Base-by-base conservation (phyloP, 1,140 invertebrate species). In the Nilaparvata lugens region DNA sequence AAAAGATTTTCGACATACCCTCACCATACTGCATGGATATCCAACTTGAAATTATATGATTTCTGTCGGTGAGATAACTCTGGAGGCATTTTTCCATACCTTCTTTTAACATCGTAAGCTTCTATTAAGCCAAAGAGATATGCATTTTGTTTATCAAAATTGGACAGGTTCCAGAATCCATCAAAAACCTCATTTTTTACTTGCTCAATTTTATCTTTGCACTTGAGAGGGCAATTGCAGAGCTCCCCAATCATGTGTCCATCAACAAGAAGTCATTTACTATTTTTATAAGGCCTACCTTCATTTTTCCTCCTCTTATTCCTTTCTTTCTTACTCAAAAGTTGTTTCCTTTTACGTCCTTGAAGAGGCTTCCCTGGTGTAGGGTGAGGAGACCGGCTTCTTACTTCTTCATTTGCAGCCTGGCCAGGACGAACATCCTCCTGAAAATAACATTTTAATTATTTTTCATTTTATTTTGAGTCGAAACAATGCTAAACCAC, bases 271-370 rank as follows among this genome's bases (percentile, higher is more conserved):
- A 7, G 2, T 9, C 52, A 5, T 53, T n/a, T 53, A 5, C 52
- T 53, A 23, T 53, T 23, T 19, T 16, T 56, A 31, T 56, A 56
- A 28, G 54, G 54, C 54, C 54, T 56, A 24, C 54, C 54, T 56
- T 56, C 54, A 56, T 56, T 56, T 56, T n/a, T 56, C 9, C 28
- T 56, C n/a, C n/a, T 31, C 25, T 56, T 24, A n/a, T 56, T 56
- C 40, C 18, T 62, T 62, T 64, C 74, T n/a, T n/a, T n/a, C n/a
- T n/a, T n/a, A n/a, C n/a, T n/a, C n/a, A n/a, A n/a, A n/a, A n/a
- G n/a, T n/a, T n/a, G n/a, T n/a, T n/a, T n/a, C n/a, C n/a, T n/a
- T n/a, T n/a, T n/a, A n/a, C n/a, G n/a, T n/a, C n/a, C n/a, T n/a
- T n/a, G n/a, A n/a, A n/a, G n/a, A n/a, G n/a, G n/a, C n/a, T n/a